These are phyloP conservation scores for Callithrix jacchus DNA, from an alignment of 2,113 vertebrate genomes.

Conservation along the genomic window DNA sequence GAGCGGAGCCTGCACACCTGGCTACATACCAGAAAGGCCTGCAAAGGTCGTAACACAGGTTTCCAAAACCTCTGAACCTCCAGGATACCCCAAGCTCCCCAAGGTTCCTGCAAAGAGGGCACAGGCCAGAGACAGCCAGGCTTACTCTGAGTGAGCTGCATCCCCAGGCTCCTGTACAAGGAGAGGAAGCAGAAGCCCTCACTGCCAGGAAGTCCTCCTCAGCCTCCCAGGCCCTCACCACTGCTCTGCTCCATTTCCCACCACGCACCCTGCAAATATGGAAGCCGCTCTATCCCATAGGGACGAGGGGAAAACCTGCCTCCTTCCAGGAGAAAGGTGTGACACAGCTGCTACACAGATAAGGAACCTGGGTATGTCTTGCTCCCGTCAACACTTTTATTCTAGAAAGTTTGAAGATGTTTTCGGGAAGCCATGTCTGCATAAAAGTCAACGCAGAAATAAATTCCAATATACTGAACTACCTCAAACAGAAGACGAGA, in stretches of 20 bases:
- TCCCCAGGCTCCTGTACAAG: neutral
- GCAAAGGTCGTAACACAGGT: neutral
- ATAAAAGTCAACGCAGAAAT: neutral
- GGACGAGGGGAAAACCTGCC: neutral
- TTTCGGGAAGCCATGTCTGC: neutral
- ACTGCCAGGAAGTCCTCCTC: neutral
- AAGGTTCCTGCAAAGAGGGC: neutral
- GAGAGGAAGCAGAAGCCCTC: neutral
- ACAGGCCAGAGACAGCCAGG: neutral
- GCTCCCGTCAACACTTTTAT: neutral
- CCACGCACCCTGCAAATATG: neutral
- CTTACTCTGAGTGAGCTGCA: neutral
- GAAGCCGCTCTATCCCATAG: neutral
- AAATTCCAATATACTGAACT: neutral
- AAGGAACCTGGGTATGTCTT: neutral
- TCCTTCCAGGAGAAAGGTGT: no score
- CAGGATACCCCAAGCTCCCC: neutral
- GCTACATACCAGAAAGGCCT: neutral
- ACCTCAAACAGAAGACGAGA: conserved; percentile 13
- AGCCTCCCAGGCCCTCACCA: neutral
- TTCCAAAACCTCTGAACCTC: neutral
- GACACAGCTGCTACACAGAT: neutral
- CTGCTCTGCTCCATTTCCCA: neutral
- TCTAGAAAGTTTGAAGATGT: neutral
- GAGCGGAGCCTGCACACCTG: neutral